A percentile compares a stretch with the other conserved stretches of the same genome.
phyloP scores from a whole-genome alignment of 2,113 vertebrate species.

The Mus spicilegus region DNA sequence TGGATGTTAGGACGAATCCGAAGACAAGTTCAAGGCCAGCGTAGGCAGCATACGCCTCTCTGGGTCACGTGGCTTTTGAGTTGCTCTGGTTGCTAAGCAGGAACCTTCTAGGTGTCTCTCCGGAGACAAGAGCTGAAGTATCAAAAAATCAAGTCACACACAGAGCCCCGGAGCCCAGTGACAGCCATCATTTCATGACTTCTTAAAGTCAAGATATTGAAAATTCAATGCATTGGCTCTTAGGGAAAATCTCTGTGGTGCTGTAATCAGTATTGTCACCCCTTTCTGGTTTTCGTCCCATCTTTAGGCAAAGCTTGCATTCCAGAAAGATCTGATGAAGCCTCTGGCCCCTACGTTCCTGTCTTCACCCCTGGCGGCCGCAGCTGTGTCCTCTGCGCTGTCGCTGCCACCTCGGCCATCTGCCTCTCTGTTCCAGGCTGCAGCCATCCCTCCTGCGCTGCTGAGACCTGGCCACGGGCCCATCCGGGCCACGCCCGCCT shows the following conservation, averaged over 20 bases:
- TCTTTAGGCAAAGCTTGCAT: constrained; percentile 91
- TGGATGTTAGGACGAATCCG: background rate
- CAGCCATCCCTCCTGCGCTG: constrained; percentile 90
- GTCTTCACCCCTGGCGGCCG: constrained; percentile 89
- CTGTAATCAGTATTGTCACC: background rate
- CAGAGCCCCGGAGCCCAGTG: background rate
- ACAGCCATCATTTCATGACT: constrained; percentile 9
- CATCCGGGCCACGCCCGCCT: constrained; percentile 91
- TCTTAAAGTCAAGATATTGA: background rate
- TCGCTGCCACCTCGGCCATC: constrained; percentile 92
- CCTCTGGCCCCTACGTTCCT: constrained; percentile 93
- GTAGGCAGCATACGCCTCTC: background rate
- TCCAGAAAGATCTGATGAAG: constrained; percentile 95
- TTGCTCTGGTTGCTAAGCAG: background rate
- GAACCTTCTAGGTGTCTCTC: background rate
- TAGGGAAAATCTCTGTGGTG: background rate
- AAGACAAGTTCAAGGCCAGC: background rate
- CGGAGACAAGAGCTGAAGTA: background rate
- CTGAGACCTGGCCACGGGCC: constrained; percentile 94
- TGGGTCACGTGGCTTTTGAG: background rate
- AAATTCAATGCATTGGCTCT: background rate
- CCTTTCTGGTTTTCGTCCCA: constrained; percentile 16
- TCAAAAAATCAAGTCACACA: background rate
- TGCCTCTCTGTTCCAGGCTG: constrained; percentile 91
- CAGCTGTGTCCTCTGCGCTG: constrained; percentile 88